These are phyloP conservation scores for Tinea trinotella DNA, from an alignment of 2,888 invertebrate species.

Conservation along the genomic window DNA sequence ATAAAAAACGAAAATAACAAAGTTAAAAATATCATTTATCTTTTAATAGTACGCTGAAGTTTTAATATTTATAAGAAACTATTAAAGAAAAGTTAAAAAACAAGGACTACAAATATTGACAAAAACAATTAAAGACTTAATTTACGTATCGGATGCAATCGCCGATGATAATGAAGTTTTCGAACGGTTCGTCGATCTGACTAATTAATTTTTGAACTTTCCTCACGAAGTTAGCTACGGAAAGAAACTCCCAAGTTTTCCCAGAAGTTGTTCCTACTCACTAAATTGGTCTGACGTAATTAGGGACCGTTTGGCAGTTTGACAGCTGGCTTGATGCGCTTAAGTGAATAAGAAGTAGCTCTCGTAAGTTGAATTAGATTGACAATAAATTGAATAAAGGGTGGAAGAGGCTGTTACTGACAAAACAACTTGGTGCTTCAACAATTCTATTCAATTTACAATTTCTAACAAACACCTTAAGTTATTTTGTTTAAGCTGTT, in stretches of 20 bases:
- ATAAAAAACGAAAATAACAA: too few relatives aligned
- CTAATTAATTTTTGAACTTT: constrained; percentile 34
- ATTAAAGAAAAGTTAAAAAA: too few relatives aligned
- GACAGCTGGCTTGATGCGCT: constrained; percentile 11
- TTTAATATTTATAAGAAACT: too few relatives aligned
- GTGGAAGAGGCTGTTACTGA: neutral
- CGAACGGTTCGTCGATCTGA: constrained; percentile 27
- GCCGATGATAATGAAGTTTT: constrained; percentile 27
- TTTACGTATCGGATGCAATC: constrained; percentile 14
- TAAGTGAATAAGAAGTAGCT: constrained; percentile 13
- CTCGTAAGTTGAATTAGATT: constrained; percentile 6
- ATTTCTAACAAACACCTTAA: too few relatives aligned
- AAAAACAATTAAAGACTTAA: neutral
- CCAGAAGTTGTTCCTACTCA: neutral
- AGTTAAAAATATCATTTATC: too few relatives aligned
- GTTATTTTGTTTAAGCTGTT: too few relatives aligned
- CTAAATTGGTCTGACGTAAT: constrained; percentile 20
- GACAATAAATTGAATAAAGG: constrained; percentile 15
- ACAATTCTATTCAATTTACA: neutral
- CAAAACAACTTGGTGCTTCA: neutral
- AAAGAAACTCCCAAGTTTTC: constrained; percentile 27
- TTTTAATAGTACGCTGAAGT: too few relatives aligned
- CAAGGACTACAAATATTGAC: neutral
- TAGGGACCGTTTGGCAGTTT: constrained; percentile 18
- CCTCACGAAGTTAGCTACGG: constrained; percentile 20